A percentile compares a stretch with the other conserved stretches of the same genome.
Conservation (phyloP, 2,113 vertebrate genomes). For the Microcebus murinus region DNA sequence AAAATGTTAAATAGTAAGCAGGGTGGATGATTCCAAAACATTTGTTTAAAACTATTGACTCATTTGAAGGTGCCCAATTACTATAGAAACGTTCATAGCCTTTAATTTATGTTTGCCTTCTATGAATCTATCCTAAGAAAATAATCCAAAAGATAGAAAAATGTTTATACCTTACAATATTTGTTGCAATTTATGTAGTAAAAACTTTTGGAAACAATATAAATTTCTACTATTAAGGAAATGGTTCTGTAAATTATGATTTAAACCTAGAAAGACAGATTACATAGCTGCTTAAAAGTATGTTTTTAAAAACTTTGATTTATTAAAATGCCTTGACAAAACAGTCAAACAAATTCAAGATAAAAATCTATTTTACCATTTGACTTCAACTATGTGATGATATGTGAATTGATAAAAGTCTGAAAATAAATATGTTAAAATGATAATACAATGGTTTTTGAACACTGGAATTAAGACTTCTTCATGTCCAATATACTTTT, state of each 20-base stretch:
- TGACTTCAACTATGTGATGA: background rate
- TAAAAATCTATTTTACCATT: background rate
- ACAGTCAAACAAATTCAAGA: conserved; percentile 6
- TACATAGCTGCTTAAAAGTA: background rate
- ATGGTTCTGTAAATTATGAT: background rate
- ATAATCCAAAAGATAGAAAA: background rate
- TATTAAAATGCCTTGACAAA: conserved; percentile 5
- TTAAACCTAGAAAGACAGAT: conserved; percentile 19
- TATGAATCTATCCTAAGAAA: background rate
- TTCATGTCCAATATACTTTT: background rate
- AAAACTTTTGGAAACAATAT: conserved; percentile 8
- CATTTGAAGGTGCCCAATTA: background rate
- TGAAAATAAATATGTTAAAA: background rate
- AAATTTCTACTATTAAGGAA: background rate
- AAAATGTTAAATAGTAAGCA: background rate
- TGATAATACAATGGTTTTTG: background rate
- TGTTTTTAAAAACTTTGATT: background rate
- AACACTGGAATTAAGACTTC: background rate
- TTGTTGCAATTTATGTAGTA: background rate
- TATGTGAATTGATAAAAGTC: background rate
- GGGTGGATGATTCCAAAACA: background rate
- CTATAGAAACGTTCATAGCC: background rate
- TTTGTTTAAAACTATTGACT: conserved; percentile 6
- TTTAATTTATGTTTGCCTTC: conserved; percentile 21
- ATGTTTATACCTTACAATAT: conserved; percentile 13